Evolutionary conservation across 2,888 invertebrate species (phyloP), one percentile per base, ranked within the genome.

Genomic region (Nomada fucata): DNA sequence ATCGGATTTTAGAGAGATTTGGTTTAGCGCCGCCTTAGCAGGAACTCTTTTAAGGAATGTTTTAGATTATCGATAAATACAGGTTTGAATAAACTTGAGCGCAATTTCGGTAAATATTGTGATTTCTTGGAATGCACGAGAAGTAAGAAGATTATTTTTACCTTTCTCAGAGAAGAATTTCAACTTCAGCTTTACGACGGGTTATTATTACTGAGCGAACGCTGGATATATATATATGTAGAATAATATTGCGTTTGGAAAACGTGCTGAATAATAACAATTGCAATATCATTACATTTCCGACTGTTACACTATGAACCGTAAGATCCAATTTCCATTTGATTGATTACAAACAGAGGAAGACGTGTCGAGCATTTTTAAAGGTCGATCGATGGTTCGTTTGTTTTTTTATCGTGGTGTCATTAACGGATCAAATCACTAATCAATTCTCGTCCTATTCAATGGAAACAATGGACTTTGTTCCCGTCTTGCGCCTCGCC

Each of bases 351-450:
- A 70, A 74, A 55, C 50, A 74, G 26, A 11, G 60, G 2, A 55
- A 67, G 52, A 36, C 76, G 67, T 50, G 71, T 71, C 77, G 53
- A 76, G 77, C 74, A 74, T 81, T 77, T 81, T 70, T 67, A 61
- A 47, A 52, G 53, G 9, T 26, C 29, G 65, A 74, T 67, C 52
- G 61, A 52, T 26, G 10, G 50, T 50, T 42, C 61, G 23, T n/a
- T 18, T 50, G 74, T 50, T 76, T 60, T 69, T 64, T 75, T 73
- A 60, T 52, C 15, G 53, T 44, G 10, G 65, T 44, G 69, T 84
- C 72, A 79, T 89, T 86, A 84, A 69, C 73, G 82, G 82, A 84
- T 89, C 86, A 84, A 88, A 84, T 84, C 79, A 61, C 79, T 89
- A 88, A 88, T 89, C 86, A 81, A 86, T 88, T 83, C 77, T 59